Percentiles rank a stretch among this genome's conserved stretches.
Evolutionary conservation across 2,797 vertebrate genomes (phyloP).

Genomic region (Crocodylus rhombifer): DNA sequence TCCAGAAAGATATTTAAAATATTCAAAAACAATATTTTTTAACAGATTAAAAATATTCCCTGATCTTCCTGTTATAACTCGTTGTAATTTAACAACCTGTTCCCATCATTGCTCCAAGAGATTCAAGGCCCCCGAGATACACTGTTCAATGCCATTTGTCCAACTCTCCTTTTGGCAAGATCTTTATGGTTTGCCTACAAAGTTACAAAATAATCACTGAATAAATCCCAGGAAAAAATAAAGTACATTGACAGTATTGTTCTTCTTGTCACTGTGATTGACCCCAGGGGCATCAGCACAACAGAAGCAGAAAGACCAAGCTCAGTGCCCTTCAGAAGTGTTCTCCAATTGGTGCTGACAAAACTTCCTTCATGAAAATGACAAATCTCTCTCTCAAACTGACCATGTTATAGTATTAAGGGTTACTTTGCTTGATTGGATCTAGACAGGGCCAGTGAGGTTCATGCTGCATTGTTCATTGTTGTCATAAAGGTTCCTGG

Average conservation of each 20-base stretch:
- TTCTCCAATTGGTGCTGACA: not conserved
- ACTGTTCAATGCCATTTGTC: not conserved
- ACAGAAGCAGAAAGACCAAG: not conserved
- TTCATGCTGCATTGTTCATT: not conserved
- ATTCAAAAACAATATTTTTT: not conserved
- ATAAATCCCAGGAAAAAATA: not conserved
- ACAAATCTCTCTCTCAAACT: not conserved
- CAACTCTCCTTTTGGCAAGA: not conserved
- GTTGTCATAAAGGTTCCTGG: not conserved
- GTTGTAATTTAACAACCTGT: not conserved
- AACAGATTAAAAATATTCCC: not conserved
- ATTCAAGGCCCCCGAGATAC: not conserved
- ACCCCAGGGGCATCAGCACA: not conserved
- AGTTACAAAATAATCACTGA: not conserved
- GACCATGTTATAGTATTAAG: not conserved
- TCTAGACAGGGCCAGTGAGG: not conserved
- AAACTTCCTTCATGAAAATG: not conserved
- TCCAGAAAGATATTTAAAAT: not conserved
- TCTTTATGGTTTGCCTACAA: not conserved
- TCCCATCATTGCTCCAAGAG: not conserved
- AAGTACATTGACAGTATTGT: too few species aligned
- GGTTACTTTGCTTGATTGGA: constrained; percentile 29
- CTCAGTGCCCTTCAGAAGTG: not conserved
- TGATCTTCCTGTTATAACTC: not conserved
- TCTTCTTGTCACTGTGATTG: too few species aligned